Base-by-base conservation (phyloP, 2,888 invertebrate species). In the Ectemnius lituratus region DNA sequence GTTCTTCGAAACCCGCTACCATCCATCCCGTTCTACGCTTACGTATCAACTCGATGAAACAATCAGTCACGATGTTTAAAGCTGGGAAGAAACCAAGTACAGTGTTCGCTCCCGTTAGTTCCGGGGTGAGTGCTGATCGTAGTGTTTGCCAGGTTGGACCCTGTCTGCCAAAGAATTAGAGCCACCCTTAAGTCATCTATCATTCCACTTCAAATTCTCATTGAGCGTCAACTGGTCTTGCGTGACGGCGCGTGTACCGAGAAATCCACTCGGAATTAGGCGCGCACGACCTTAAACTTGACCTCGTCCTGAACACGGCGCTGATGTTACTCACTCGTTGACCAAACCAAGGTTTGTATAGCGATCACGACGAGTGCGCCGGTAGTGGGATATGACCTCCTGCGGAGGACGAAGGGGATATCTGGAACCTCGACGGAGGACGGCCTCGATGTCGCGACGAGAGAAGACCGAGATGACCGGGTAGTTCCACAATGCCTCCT, bases 381-480 rank as follows among this genome's bases (percentile, higher is more conserved):
- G 92, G 91, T 97, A 97, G 84, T 94, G 92, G 62, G 95, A 94
- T 27, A 96, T 94, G 80, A 96, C 95, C 91, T 96, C 96, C 1
- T 96, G 96, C 46, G 96, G 95, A 13, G 97, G 97, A 18, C 97
- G 93, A 84, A 95, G 93, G 0, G 97, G 97, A 85, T 94, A 94
- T 88, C 94, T 95, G 76, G 95, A 94, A 13, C 94, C 93, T 75
- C 94, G 93, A 80, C 94, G 93, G n/a, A 97, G 91, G 16, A 97
- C 94, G 45, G 93, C 93, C 87, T 97, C 96, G 78, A 97, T 94
- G 79, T 96, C 96, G 0, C 91, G 90, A 47, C 94, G 92, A 65
- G 95, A 94, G 37, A 95, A 95, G 65, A 97, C 91, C 79, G 95
- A 96, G 59, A 97, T 94, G 64, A 97, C 93, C 47, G 94, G 94